Percentiles rank a stretch among this genome's conserved stretches.
These are phyloP conservation scores for Drosophila tsacasi DNA, from an alignment of 1,140 invertebrate genomes.

Conservation along the genomic window DNA sequence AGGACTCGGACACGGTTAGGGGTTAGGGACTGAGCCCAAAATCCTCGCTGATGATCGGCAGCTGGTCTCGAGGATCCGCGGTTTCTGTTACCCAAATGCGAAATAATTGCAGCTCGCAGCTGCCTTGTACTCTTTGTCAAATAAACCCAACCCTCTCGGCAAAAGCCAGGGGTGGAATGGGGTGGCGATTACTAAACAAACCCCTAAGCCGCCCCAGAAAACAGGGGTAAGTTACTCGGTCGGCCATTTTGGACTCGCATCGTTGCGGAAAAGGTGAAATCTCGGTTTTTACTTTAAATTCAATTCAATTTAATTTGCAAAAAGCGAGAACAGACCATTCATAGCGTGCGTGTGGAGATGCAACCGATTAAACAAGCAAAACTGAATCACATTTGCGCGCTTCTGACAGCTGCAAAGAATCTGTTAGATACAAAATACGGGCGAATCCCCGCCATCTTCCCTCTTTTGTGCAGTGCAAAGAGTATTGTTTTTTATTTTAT, in stretches of 20 bases:
- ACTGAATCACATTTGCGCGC: conserved; percentile 26
- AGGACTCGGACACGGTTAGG: conserved; percentile 1
- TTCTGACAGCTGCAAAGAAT: conserved; percentile 46
- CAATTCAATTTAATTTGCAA: conserved; percentile 26
- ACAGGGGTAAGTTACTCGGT: conserved; percentile 63
- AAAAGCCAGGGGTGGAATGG: conserved; percentile 32
- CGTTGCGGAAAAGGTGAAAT: conserved; percentile 20
- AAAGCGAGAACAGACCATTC: conserved; percentile 1
- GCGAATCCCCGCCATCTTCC: background rate
- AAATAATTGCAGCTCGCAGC: conserved; percentile 50
- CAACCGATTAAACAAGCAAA: conserved; percentile 33
- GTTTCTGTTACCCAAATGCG: conserved; percentile 18
- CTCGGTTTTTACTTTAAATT: conserved; percentile 33
- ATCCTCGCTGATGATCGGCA: conserved; percentile 29
- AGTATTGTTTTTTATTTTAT: no score
- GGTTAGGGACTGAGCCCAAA: conserved; percentile 11
- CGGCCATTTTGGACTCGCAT: conserved; percentile 76
- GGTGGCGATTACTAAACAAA: conserved; percentile 42
- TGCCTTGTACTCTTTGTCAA: conserved; percentile 24
- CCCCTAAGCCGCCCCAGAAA: conserved; percentile 53
- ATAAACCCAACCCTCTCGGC: conserved; percentile 59
- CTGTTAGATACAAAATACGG: conserved; percentile 7
- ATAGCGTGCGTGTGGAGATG: conserved; percentile 19
- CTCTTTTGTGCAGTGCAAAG: background rate
- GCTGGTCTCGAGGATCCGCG: conserved; percentile 32